Evolutionary conservation across 2,113 vertebrate genomes (phyloP).

Genomic region (Deroptyus accipitrinus): DNA sequence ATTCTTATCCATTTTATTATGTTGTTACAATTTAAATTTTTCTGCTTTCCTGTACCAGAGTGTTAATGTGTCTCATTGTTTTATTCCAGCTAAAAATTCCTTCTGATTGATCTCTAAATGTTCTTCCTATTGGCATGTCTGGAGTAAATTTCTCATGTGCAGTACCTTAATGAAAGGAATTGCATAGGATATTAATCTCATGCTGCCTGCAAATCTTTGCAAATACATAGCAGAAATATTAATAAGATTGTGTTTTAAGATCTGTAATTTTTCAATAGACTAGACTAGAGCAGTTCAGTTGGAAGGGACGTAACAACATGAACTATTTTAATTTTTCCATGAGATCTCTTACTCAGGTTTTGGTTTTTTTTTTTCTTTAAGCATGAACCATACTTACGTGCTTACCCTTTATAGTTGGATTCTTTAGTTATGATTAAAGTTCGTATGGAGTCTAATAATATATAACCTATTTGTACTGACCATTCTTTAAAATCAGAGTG

Average conservation of each 20-base stretch:
- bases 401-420: not conserved
- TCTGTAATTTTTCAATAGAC: not conserved
- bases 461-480: not conserved
- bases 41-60: not conserved
- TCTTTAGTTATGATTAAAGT: not conserved
- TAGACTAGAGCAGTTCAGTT: not conserved
- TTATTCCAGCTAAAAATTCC: not conserved
- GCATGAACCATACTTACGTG: not conserved
- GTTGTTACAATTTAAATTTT: not conserved
- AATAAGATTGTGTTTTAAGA: not conserved
- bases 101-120: not conserved
- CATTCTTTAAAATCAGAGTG: not conserved
- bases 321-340: not conserved
- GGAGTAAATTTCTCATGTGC: not conserved
- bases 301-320: not conserved
- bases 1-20: not conserved
- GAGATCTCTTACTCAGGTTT: not conserved
- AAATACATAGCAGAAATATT: not conserved
- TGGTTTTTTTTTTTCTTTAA: not conserved
- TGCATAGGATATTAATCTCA: not conserved
- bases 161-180: not conserved
- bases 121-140: not conserved
- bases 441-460: not conserved
- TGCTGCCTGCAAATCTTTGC: not conserved
- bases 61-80: not conserved